Evolutionary conservation across 2,797 vertebrate genomes (phyloP).

Genomic region (Cryptoblepharus egeriae): DNA sequence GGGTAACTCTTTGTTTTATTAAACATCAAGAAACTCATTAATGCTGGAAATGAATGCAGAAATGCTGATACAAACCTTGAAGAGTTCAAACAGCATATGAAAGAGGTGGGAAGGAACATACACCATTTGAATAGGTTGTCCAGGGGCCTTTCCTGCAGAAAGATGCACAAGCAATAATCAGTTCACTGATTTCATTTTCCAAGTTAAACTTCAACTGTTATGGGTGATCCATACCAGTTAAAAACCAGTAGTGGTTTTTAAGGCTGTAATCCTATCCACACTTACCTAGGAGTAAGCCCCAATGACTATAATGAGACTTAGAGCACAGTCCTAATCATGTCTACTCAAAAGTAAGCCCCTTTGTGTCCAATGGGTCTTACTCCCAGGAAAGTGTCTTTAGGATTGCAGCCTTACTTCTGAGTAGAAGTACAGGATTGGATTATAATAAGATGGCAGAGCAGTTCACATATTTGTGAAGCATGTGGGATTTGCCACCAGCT

Average conservation of each 20-base stretch:
- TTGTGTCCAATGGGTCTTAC: no score
- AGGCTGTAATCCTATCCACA: no score
- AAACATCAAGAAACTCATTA: neutral
- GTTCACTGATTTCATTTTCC: neutral
- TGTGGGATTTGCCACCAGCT: neutral
- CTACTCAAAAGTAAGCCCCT: no score
- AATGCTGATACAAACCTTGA: conserved; percentile 84
- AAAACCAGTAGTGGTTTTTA: neutral
- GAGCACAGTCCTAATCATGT: no score
- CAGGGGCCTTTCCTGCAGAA: conserved; percentile 83
- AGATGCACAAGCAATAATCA: conserved; percentile 17
- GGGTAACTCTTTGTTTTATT: neutral
- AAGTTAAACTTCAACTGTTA: neutral
- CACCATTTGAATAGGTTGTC: conserved; percentile 88
- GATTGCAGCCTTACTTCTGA: no score
- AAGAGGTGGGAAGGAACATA: conserved; percentile 98
- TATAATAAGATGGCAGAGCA: neutral
- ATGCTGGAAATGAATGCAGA: neutral
- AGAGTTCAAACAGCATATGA: conserved; percentile 98
- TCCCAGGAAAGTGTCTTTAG: no score
- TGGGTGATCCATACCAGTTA: neutral
- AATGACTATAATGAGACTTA: no score
- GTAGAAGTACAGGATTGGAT: no score
- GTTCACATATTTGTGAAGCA: neutral
- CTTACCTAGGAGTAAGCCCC: no score